These are phyloP conservation scores for Lepilemur ruficaudatus DNA, from an alignment of 2,797 vertebrate genomes.

Conservation along the genomic window DNA sequence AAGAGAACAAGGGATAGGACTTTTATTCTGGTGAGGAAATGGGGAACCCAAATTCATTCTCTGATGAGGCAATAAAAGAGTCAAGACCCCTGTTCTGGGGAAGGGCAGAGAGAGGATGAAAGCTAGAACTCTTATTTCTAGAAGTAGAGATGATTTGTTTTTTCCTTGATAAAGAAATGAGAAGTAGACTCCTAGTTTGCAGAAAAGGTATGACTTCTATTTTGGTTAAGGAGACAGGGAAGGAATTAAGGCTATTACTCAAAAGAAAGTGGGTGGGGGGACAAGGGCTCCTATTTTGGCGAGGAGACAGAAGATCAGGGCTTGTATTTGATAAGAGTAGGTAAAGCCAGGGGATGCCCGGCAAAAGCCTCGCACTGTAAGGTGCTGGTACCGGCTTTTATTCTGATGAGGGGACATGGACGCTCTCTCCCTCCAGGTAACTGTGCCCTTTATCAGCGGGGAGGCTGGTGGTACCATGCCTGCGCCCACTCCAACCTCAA, in stretches of 20 bases:
- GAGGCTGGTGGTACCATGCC: conserved; percentile 97
- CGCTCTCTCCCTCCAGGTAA: conserved; percentile 85
- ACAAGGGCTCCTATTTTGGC: not conserved
- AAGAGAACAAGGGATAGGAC: not conserved
- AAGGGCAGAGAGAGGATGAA: not conserved
- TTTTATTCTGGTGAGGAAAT: conserved; percentile 44
- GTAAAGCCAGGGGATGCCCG: not conserved
- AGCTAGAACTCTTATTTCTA: not conserved
- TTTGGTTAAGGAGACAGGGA: conserved; percentile 19
- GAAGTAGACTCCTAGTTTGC: not conserved
- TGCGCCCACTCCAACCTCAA: conserved; percentile 96
- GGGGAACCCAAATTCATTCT: not conserved
- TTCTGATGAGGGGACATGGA: not conserved
- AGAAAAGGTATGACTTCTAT: not conserved
- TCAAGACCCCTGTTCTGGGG: not conserved
- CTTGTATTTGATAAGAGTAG: not conserved
- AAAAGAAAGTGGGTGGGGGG: not conserved
- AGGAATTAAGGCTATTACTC: conserved; percentile 32
- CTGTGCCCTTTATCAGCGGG: conserved; percentile 94
- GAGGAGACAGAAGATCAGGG: not conserved
- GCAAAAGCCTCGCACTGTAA: not conserved
- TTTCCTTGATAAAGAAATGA: not conserved
- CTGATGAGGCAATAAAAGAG: not conserved
- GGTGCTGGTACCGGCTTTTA: conserved; percentile 27
- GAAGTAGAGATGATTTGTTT: not conserved